Evolutionary conservation across 2,113 vertebrate species (phyloP), one percentile per base, ranked within the genome.

Genomic region (Odontophorus gujanensis): DNA sequence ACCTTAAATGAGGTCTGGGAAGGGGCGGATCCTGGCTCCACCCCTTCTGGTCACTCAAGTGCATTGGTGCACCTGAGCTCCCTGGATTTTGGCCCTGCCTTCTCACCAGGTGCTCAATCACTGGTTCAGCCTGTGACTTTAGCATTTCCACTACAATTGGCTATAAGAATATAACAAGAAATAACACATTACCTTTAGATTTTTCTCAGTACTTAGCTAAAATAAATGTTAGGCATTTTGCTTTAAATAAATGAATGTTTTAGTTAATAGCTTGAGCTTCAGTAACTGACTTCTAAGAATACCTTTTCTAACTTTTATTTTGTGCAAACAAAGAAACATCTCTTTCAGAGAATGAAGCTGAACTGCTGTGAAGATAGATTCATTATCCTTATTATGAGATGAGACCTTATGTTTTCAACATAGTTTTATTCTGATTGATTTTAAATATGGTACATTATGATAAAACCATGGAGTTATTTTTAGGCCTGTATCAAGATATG

Each of bases 361-460:
- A 95, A 83, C 21, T 92, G n/a, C 26, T 88, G n/a, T 22, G n/a
- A 63, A 83, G 65, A 92, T 45, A 69, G 6, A 75, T 87, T 85
- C 59, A 59, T 82, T 87, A 71, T 78, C 34, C 62, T 14, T 90
- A n/a, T 50, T 85, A 71, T 45, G 26, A 87, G 53, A 92, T 69
- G 30, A 87, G 90, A 55, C 66, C 58, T 62, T 66, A 7, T 47
- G 22, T 57, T 87, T 82, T 79, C 26, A 82, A 48, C 9, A 55
- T 36, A 28, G 20, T 5, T 80, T 85, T 75, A 47, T 59, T 74
- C 30, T 57, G 12, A 18, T 4, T 55, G n/a, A 62, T 10, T 62
- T 84, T 77, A 90, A 83, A 82, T 42, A 58, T 22, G 45, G 24
- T 38, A 15, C 6, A 66, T 13, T 42, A 21, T 53, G 42, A 73